Conservation (phyloP, 2,888 invertebrate species). For the Hypselothyrea guttata region DNA sequence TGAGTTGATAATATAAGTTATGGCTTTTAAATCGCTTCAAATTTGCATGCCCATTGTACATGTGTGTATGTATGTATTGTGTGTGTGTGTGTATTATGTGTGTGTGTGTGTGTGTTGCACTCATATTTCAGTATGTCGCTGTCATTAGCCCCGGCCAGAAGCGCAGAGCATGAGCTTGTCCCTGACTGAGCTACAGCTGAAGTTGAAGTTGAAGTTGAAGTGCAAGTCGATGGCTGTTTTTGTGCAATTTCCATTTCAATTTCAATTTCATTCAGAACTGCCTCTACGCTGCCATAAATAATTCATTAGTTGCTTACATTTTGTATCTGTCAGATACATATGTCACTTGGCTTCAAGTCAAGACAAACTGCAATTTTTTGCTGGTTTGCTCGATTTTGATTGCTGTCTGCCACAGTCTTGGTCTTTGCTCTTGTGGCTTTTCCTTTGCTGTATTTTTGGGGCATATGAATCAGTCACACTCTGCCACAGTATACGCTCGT, state of each 20-base stretch:
- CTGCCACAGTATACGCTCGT: background rate
- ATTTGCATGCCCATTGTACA: constrained; percentile 61
- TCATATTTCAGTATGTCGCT: constrained; percentile 62
- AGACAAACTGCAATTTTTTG: background rate
- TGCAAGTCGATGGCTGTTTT: constrained; percentile 40
- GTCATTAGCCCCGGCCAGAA: constrained; percentile 61
- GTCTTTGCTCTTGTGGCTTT: too few relatives aligned
- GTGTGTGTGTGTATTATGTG: too few relatives aligned
- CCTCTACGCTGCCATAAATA: constrained; percentile 52
- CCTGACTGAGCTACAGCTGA: constrained; percentile 29
- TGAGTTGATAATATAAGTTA: constrained; percentile 79
- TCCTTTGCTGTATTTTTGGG: background rate
- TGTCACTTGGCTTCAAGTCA: constrained; percentile 8
- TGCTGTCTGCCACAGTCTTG: background rate
- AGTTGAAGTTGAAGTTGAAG: constrained; percentile 56
- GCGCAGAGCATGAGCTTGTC: too few relatives aligned
- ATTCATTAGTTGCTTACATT: constrained; percentile 57
- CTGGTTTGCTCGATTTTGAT: constrained; percentile 5
- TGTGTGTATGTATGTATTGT: constrained; percentile 7
- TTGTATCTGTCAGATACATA: constrained; percentile 52
- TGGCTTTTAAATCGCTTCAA: constrained; percentile 79
- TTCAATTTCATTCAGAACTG: constrained; percentile 51
- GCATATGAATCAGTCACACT: constrained; percentile 3
- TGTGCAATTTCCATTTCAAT: constrained; percentile 17
- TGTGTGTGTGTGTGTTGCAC: constrained; percentile 36